Evolutionary conservation across 2,113 vertebrate genomes (phyloP).

Genomic region (Hydropotes inermis): DNA sequence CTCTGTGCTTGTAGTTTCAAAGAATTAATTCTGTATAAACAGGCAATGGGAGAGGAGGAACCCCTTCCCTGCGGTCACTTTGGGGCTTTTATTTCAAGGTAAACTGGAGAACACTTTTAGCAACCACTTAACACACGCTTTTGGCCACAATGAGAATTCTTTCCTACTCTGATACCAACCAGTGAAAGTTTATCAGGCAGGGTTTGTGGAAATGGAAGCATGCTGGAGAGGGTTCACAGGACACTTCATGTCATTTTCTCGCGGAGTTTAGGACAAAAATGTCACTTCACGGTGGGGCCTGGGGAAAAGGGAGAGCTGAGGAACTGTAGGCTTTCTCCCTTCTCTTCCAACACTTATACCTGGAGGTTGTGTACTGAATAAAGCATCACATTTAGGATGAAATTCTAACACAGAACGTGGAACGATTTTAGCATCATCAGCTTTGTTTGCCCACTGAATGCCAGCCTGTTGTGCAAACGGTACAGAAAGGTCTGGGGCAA

Average conservation of each 20-base stretch:
- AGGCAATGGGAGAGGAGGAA: neutral
- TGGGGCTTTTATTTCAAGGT: neutral
- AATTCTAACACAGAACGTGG: neutral
- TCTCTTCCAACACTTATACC: neutral
- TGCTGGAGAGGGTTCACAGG: neutral
- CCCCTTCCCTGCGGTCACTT: neutral
- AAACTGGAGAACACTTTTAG: slow-evolving; percentile 6
- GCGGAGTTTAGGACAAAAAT: slow-evolving; percentile 1
- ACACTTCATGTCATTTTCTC: neutral
- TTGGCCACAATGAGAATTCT: neutral
- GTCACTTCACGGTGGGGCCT: neutral
- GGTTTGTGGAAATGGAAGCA: neutral
- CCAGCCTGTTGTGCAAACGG: neutral
- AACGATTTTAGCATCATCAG: neutral
- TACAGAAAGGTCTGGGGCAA: neutral
- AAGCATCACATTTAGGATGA: neutral
- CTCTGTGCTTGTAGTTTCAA: neutral
- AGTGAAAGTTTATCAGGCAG: neutral
- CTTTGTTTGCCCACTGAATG: neutral
- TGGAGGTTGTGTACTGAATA: neutral
- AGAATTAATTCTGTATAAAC: slow-evolving; percentile 24
- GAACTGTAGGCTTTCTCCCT: neutral
- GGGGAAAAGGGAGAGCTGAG: neutral
- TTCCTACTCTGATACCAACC: neutral
- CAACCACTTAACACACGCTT: neutral